Conservation (phyloP, 2,113 vertebrate genomes). For the Raphicerus campestris region DNA sequence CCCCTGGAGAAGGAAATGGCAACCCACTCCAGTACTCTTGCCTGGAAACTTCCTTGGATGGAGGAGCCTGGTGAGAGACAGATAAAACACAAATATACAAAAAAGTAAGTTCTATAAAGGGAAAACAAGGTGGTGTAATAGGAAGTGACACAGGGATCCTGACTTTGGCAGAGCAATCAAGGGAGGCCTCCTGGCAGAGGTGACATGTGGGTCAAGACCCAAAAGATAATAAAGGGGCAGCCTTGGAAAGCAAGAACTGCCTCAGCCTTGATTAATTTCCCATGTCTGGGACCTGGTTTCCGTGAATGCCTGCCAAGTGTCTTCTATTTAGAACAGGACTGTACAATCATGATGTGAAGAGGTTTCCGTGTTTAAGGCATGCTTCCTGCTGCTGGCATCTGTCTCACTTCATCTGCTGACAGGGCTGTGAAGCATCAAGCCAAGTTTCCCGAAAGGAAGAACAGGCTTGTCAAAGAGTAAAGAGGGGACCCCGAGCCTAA, state of each 20-base stretch:
- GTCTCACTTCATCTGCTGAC: conserved; percentile 15
- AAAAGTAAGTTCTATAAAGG: neutral
- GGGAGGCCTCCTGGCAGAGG: neutral
- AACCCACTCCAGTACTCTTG: neutral
- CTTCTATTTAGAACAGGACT: neutral
- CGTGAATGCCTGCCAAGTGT: neutral
- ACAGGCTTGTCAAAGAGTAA: neutral
- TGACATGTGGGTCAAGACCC: neutral
- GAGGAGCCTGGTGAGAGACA: neutral
- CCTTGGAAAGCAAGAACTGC: neutral
- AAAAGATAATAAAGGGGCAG: neutral
- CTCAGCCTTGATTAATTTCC: neutral
- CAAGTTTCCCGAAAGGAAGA: neutral
- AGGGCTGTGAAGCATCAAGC: conserved; percentile 7
- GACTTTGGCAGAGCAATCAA: neutral
- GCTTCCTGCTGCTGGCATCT: neutral
- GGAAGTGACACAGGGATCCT: neutral
- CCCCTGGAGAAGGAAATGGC: neutral
- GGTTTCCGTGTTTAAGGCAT: neutral
- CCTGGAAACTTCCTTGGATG: neutral
- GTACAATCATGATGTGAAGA: neutral
- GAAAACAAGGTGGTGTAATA: rapidly evolving
- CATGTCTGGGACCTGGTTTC: neutral
- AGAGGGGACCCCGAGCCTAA: neutral
- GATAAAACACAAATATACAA: neutral